These are phyloP conservation scores for Acanthochromis polyacanthus DNA, from an alignment of 2,113 vertebrate genomes.

Conservation along the genomic window DNA sequence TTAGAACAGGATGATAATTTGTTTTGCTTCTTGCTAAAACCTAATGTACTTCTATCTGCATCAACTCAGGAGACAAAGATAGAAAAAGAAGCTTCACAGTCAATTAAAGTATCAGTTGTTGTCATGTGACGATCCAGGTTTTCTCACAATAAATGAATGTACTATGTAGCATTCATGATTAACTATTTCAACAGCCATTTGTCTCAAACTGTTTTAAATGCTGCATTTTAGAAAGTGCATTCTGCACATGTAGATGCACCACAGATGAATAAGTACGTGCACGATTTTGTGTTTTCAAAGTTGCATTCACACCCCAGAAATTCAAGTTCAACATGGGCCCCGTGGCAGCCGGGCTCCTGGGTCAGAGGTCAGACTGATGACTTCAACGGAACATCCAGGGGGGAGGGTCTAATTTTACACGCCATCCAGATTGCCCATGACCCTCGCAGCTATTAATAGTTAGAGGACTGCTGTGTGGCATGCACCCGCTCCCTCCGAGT, in stretches of 20 bases:
- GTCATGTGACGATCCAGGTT: conserved; percentile 14
- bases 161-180: not conserved
- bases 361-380: conserved; percentile 80
- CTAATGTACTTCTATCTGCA: not conserved
- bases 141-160: conserved; percentile 4
- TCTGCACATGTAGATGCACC: not conserved
- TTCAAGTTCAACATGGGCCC: conserved; percentile 71
- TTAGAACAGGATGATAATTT: not conserved
- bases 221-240: not conserved
- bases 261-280: not conserved
- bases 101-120: conserved; percentile 9
- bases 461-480: conserved; percentile 73
- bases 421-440: conserved; percentile 68
- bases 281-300: not conserved
- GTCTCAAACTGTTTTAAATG: not conserved
- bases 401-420: conserved; percentile 80
- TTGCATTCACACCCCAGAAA: conserved; percentile 20
- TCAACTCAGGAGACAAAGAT: not conserved
- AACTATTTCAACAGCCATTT: not conserved
- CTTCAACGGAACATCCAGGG: conserved; percentile 75
- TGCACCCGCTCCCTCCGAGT: conserved; percentile 57
- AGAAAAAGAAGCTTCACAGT: conserved; percentile 9
- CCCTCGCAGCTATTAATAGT: conserved; percentile 81
- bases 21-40: not conserved
- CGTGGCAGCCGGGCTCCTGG: conserved; percentile 63